A percentile compares a stretch with the other conserved stretches of the same genome.
These are phyloP conservation scores for Naja naja DNA, from an alignment of 2,113 vertebrate genomes.

Conservation along the genomic window DNA sequence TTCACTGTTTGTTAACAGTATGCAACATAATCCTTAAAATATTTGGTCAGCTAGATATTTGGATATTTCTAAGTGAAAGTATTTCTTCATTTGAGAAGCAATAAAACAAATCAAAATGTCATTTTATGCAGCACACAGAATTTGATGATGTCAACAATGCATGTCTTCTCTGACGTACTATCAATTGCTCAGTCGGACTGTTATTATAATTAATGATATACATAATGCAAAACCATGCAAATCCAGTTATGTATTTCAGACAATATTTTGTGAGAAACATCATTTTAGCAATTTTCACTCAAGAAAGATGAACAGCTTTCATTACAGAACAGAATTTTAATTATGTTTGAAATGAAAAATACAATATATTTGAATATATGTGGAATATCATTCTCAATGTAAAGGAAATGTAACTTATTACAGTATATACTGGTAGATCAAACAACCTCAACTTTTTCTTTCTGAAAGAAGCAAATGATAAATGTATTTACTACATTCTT, in stretches of 20 bases:
- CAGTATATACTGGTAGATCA: not conserved
- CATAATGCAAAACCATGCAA: not conserved
- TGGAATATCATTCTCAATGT: not conserved
- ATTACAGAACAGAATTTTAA: not conserved
- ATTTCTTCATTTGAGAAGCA: not conserved
- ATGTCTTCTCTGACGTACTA: not conserved
- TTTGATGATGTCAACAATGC: not conserved
- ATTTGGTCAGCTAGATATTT: not conserved
- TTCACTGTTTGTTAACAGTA: not conserved
- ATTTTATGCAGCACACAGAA: not conserved
- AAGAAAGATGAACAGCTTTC: not conserved
- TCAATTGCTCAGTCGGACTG: not conserved
- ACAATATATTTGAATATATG: not conserved
- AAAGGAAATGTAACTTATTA: not conserved
- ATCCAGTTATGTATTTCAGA: not conserved
- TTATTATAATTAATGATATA: not conserved
- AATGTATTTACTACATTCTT: not conserved
- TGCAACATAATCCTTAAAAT: not conserved
- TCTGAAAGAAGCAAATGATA: not conserved
- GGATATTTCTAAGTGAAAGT: not conserved
- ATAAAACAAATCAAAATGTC: not conserved
- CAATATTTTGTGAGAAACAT: not conserved
- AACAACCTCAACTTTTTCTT: not conserved
- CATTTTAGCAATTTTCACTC: not conserved
- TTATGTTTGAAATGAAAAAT: not conserved